Evolutionary conservation across 2,888 invertebrate genomes (phyloP).

Genomic region (Thumatha senex): DNA sequence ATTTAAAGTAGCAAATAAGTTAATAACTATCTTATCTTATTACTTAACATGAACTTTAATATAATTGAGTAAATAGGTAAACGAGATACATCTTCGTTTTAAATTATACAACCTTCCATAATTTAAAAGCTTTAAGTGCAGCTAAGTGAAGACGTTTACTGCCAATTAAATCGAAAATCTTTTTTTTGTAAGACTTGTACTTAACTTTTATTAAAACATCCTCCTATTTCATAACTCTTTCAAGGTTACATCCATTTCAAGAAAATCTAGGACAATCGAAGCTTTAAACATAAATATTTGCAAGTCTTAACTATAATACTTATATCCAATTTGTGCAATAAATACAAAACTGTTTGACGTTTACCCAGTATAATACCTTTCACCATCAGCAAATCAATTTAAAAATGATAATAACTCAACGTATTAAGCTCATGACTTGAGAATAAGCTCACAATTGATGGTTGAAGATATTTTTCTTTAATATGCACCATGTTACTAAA

Average conservation of each 20-base stretch:
- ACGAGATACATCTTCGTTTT: conserved; percentile 1
- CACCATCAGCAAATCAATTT: conserved; percentile 62
- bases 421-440: conserved; percentile 56
- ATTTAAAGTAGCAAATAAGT: no score
- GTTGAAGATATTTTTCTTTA: conserved; percentile 44
- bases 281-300: conserved; percentile 36
- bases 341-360: conserved; percentile 48
- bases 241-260: conserved; percentile 3
- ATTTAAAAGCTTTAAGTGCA: conserved; percentile 7
- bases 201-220: background rate
- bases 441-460: conserved; percentile 65
- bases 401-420: conserved; percentile 63
- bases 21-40: no score
- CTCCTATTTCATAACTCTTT: conserved; percentile 2
- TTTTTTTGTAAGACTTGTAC: conserved; percentile 4
- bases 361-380: conserved; percentile 47
- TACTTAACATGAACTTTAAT: background rate
- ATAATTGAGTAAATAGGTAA: background rate
- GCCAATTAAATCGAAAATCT: conserved; percentile 23
- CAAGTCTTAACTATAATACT: conserved; percentile 25
- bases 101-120: conserved; percentile 14
- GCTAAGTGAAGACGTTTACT: conserved; percentile 16
- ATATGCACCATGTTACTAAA: conserved; percentile 31
- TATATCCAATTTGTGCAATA: conserved; percentile 53
- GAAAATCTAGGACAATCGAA: conserved; percentile 23